phyloP scores from a whole-genome alignment of 2,888 invertebrate species.

The Eumerus sabulonum region DNA sequence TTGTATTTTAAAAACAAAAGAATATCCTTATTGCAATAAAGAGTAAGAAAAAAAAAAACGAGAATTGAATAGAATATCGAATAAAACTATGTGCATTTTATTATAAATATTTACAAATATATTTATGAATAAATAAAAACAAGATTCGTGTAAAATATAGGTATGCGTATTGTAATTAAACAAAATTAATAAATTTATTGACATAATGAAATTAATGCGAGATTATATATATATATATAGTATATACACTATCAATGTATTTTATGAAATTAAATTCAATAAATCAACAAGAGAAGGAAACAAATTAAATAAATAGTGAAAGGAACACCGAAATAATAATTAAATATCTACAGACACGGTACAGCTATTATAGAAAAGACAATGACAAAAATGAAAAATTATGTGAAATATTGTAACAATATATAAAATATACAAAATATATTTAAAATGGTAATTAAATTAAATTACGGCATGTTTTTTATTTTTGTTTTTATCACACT shows the following conservation, averaged over 20 bases:
- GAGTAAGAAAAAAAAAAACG: constrained; percentile 27
- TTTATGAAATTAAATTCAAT: constrained; percentile 49
- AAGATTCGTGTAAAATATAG: constrained; percentile 42
- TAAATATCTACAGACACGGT: constrained; percentile 15
- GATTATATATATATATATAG: constrained; percentile 30
- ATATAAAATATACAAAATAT: constrained; percentile 57
- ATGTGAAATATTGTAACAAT: constrained; percentile 64
- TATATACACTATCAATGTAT: constrained; percentile 57
- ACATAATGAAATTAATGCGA: constrained; percentile 47
- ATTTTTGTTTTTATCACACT: constrained; percentile 9
- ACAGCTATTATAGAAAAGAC: constrained; percentile 62
- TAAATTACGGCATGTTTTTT: constrained; percentile 25
- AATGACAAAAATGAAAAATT: constrained; percentile 64
- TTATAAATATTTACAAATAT: constrained; percentile 71
- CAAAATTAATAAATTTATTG: constrained; percentile 19
- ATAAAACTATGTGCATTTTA: constrained; percentile 67
- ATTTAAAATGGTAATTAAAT: constrained; percentile 67
- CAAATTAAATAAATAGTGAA: constrained; percentile 38
- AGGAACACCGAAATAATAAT: constrained; percentile 19
- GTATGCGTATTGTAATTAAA: constrained; percentile 63
- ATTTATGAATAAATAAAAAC: constrained; percentile 41
- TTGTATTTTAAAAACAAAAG: constrained; percentile 51
- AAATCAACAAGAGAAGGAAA: constrained; percentile 46
- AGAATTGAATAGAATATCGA: constrained; percentile 62
- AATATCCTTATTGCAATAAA: constrained; percentile 27